These are phyloP conservation scores for Acleris literana DNA, from an alignment of 2,888 invertebrate species.

Conservation along the genomic window DNA sequence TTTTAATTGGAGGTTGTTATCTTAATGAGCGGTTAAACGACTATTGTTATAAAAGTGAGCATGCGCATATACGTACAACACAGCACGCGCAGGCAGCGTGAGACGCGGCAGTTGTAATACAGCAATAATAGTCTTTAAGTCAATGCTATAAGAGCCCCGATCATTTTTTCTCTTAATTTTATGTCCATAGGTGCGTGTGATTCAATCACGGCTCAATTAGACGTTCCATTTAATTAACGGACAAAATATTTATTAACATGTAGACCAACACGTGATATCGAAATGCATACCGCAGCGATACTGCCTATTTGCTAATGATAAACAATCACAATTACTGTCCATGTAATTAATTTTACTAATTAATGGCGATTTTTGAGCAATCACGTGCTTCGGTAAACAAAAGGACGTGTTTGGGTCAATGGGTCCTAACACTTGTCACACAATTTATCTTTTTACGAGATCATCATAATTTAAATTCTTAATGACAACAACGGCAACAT, in stretches of 20 bases:
- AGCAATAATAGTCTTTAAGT: not conserved
- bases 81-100: conserved; percentile 51
- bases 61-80: conserved; percentile 28
- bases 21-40: conserved; percentile 49
- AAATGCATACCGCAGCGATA: conserved; percentile 8
- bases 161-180: not conserved
- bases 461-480: too few relatives aligned
- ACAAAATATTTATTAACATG: not conserved
- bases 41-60: conserved; percentile 30
- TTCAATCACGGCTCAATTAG: not conserved
- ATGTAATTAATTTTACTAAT: not conserved
- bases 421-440: too few relatives aligned
- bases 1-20: conserved; percentile 56
- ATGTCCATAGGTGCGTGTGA: not conserved
- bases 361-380: not conserved
- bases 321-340: conserved; percentile 9
- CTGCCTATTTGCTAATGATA: conserved; percentile 15
- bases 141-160: not conserved
- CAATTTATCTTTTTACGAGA: too few relatives aligned
- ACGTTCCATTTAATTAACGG: not conserved
- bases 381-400: not conserved
- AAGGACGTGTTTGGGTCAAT: too few relatives aligned
- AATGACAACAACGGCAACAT: too few relatives aligned
- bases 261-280: conserved; percentile 11
- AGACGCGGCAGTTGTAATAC: conserved; percentile 21